phyloP scores from a whole-genome alignment of 2,888 invertebrate genomes.

The Cryptus viduatorius region DNA sequence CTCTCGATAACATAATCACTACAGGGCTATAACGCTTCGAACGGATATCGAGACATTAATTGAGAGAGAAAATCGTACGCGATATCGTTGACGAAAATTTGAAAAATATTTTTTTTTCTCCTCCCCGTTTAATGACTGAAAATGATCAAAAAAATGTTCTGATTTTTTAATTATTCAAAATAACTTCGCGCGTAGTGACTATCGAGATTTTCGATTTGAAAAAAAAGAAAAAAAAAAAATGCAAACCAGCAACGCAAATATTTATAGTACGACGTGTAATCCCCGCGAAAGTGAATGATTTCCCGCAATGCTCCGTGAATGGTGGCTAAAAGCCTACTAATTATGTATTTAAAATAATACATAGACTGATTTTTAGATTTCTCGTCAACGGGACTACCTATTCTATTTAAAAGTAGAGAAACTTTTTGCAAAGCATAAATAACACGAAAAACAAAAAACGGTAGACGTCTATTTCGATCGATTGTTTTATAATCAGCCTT shows the following conservation, averaged over 20 bases:
- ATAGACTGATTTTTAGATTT: constrained; percentile 55
- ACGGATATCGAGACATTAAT: neutral
- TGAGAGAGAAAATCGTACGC: neutral
- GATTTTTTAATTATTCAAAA: constrained; percentile 53
- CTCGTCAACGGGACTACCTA: constrained; percentile 34
- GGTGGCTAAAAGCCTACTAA: constrained; percentile 45
- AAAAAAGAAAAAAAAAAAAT: neutral
- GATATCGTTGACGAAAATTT: constrained; percentile 18
- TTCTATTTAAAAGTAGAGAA: constrained; percentile 14
- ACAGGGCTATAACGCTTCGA: constrained; percentile 6
- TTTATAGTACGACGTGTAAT: constrained; percentile 2
- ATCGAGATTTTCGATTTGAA: constrained; percentile 20
- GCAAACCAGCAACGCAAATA: neutral
- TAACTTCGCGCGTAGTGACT: constrained; percentile 34
- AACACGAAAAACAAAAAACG: neutral
- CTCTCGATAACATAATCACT: constrained; percentile 32
- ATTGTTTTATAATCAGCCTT: constrained; percentile 14
- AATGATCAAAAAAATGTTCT: constrained; percentile 36
- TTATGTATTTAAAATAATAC: constrained; percentile 42
- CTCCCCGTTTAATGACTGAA: constrained; percentile 14
- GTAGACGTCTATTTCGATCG: constrained; percentile 25
- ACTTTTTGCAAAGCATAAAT: constrained; percentile 25
- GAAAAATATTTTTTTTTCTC: constrained; percentile 24
- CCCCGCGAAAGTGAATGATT: neutral
- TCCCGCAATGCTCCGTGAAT: constrained; percentile 9